phyloP scores from a whole-genome alignment of 2,888 invertebrate species.

The Theretra japonica region DNA sequence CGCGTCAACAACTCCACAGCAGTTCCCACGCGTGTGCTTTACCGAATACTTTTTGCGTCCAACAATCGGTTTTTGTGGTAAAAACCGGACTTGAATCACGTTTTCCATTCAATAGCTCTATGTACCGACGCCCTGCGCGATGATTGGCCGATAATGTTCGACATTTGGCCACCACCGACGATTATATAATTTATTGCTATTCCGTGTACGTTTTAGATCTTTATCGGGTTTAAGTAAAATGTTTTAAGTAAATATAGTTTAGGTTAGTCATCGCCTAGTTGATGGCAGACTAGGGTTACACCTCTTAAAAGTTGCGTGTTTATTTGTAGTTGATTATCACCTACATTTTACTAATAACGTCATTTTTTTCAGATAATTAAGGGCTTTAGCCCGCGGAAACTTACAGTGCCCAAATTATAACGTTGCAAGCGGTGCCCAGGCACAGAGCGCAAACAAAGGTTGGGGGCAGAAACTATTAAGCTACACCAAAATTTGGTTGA shows the following conservation, averaged over 20 bases:
- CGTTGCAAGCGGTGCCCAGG: no score
- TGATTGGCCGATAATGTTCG: slow-evolving; percentile 46
- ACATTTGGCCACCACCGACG: slow-evolving; percentile 34
- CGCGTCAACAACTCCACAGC: slow-evolving; percentile 40
- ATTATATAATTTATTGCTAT: slow-evolving; percentile 36
- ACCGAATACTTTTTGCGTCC: slow-evolving; percentile 76
- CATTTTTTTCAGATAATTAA: no score
- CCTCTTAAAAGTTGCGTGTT: no score
- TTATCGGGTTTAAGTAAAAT: background rate
- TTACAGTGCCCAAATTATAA: no score
- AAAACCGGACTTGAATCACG: slow-evolving; percentile 78
- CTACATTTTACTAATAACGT: no score
- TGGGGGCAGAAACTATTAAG: no score
- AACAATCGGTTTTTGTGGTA: slow-evolving; percentile 70
- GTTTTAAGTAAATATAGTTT: slow-evolving; percentile 14
- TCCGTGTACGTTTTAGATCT: slow-evolving; percentile 24
- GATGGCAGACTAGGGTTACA: no score
- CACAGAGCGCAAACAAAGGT: no score
- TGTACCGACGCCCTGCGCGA: slow-evolving; percentile 50
- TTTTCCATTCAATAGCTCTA: slow-evolving; percentile 69
- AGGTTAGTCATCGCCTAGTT: background rate
- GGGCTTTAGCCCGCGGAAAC: no score
- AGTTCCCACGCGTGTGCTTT: slow-evolving; percentile 83
- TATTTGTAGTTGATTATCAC: no score
- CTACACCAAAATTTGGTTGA: no score